These are phyloP conservation scores for Pantala flavescens DNA, from an alignment of 1,140 invertebrate genomes.

Conservation along the genomic window DNA sequence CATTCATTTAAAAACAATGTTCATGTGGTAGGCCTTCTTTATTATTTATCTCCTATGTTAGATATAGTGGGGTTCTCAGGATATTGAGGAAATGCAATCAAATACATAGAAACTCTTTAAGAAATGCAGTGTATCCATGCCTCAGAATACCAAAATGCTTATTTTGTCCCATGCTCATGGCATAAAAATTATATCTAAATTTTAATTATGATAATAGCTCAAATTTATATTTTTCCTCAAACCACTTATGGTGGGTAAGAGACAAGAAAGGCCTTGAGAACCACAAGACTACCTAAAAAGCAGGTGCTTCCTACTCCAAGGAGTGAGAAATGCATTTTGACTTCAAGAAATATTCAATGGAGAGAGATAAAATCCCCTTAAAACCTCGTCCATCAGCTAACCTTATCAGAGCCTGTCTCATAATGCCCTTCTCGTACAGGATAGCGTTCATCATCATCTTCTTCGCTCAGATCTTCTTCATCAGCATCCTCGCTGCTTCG, in stretches of 20 bases:
- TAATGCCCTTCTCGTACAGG: background rate
- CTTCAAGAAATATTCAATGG: background rate
- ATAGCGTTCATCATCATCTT: background rate
- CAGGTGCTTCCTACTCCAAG: constrained; percentile 7
- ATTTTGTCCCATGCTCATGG: constrained; percentile 8
- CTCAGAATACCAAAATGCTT: background rate
- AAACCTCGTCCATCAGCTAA: background rate
- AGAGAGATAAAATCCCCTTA: background rate
- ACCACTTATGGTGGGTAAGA: background rate
- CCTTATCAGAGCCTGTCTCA: background rate
- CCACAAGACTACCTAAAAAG: background rate
- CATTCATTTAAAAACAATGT: background rate
- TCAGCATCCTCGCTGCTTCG: background rate
- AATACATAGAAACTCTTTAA: background rate
- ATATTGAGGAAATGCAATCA: background rate
- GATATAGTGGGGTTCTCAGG: background rate
- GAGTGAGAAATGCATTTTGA: constrained; percentile 9
- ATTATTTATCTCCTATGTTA: background rate
- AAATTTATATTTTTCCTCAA: background rate
- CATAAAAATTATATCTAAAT: constrained; percentile 5
- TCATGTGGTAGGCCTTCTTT: background rate
- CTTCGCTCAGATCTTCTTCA: background rate
- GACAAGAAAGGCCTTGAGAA: background rate
- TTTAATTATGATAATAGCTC: constrained; percentile 1
- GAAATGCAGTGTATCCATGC: background rate